phyloP scores from a whole-genome alignment of 2,888 invertebrate genomes.

The Patella ulyssiponensis region DNA sequence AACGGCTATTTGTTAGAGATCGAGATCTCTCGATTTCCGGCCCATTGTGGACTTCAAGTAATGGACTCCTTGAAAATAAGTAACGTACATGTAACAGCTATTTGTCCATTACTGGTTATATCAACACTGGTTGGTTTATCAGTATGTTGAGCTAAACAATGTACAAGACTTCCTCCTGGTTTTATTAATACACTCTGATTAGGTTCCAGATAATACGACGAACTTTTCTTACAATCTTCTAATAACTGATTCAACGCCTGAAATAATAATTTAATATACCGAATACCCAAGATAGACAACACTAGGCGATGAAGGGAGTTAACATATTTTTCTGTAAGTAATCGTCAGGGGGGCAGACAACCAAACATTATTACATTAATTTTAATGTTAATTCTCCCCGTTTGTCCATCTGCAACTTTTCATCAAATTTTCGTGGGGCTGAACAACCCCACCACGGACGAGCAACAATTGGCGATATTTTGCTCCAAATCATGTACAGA shows the following conservation, averaged over 20 bases:
- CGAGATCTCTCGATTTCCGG: neutral
- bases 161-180: constrained; percentile 58
- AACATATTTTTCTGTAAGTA: too few relatives aligned
- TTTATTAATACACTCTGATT: constrained; percentile 47
- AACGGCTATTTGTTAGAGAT: neutral
- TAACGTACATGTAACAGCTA: constrained; percentile 49
- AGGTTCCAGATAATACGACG: constrained; percentile 48
- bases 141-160: constrained; percentile 57
- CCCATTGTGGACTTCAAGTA: neutral
- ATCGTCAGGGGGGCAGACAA: too few relatives aligned
- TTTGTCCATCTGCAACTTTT: too few relatives aligned
- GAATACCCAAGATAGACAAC: too few relatives aligned
- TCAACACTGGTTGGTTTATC: constrained; percentile 49
- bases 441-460: too few relatives aligned
- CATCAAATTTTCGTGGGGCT: too few relatives aligned
- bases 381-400: too few relatives aligned
- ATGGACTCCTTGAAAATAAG: constrained; percentile 1
- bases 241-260: constrained; percentile 38
- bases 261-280: neutral
- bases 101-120: constrained; percentile 49
- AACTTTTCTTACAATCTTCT: constrained; percentile 42
- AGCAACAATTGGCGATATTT: too few relatives aligned
- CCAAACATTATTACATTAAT: too few relatives aligned
- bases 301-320: too few relatives aligned
- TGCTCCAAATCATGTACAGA: too few relatives aligned